Conservation (phyloP, 2,888 invertebrate genomes). For the Tridacna crocea region DNA sequence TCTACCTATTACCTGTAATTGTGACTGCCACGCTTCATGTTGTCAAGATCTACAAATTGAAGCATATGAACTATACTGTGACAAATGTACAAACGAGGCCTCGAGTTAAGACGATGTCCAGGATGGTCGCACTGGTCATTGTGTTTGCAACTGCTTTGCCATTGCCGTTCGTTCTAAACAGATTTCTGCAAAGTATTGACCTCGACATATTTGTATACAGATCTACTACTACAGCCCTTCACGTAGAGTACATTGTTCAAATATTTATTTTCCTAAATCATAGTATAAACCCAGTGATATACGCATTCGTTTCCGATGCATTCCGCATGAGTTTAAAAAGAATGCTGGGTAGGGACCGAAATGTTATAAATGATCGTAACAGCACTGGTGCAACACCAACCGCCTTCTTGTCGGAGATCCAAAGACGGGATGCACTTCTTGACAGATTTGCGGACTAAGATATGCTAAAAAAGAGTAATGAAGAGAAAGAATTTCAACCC, state of each 20-base stretch:
- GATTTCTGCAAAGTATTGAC: constrained; percentile 10
- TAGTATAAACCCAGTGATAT: constrained; percentile 49
- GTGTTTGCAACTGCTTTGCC: constrained; percentile 48
- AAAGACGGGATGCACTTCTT: no score
- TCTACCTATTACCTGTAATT: constrained; percentile 46
- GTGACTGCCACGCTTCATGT: constrained; percentile 41
- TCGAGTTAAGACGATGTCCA: constrained; percentile 49
- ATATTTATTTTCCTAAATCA: constrained; percentile 45
- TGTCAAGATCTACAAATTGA: constrained; percentile 36
- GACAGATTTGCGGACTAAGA: no score
- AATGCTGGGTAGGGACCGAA: constrained; percentile 16
- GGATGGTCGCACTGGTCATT: constrained; percentile 49
- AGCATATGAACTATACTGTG: constrained; percentile 26
- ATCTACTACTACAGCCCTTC: constrained; percentile 14
- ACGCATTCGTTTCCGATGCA: constrained; percentile 49
- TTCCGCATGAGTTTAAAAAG: constrained; percentile 44
- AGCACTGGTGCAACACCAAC: no score
- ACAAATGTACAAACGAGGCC: constrained; percentile 37
- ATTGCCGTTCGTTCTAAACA: constrained; percentile 37
- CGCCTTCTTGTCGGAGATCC: no score
- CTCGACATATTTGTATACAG: constrained; percentile 7
- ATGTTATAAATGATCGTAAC: no score
- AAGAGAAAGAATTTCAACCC: no score
- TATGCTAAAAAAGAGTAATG: no score
- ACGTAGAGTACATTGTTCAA: constrained; percentile 32